Base-by-base conservation (phyloP, 53 echinoderm and acorn worm species). In the Luidia sarsii region DNA sequence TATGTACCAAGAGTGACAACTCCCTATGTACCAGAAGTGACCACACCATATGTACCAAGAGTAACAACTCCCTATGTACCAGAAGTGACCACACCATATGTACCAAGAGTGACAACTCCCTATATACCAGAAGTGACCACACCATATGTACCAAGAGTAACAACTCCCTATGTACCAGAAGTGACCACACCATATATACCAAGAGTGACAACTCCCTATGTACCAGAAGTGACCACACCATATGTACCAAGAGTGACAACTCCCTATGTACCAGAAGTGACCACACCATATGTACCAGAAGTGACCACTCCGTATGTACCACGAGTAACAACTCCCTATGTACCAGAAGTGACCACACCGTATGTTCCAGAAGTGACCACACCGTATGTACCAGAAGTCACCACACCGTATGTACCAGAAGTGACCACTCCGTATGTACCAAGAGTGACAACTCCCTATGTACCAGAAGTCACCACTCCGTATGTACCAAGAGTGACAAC, bases 381-480 rank as follows among this genome's bases (percentile, higher is more conserved):
- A 23, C 64, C 64, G 3, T 51, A 51, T 41, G 41, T 41, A 11
- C 41, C 41, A 41, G 6, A 41, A 41, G 41, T 41, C 6, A 41
- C 41, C 41, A 41, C 41, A 41, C 57, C 57, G 27, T 67, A 67
- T 67, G 24, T 45, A 39, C 46, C 67, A 39, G 19, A 20, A 25
- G 43, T 45, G 8, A 67, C 67, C 24, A 67, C 46, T 33, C 46
- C 67, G 0, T 39, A 59, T 8, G 10, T 39, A 0, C 43, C 67
- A 71, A 10, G 27, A 2, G 67, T 0, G 57, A 37, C 71, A 25
- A 65, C 60, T 9, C 24, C 67, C 25, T 41, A 67, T 32, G 31
- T 64, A 46, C 66, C 67, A 67, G n/a, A 21, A 67, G 67, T 67
- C 25, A 67, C 43, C 67, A 67, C 45, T 23, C 41, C 66, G 2